phyloP scores from a whole-genome alignment of 2,113 vertebrate genomes.

The Gopherus evgoodei region DNA sequence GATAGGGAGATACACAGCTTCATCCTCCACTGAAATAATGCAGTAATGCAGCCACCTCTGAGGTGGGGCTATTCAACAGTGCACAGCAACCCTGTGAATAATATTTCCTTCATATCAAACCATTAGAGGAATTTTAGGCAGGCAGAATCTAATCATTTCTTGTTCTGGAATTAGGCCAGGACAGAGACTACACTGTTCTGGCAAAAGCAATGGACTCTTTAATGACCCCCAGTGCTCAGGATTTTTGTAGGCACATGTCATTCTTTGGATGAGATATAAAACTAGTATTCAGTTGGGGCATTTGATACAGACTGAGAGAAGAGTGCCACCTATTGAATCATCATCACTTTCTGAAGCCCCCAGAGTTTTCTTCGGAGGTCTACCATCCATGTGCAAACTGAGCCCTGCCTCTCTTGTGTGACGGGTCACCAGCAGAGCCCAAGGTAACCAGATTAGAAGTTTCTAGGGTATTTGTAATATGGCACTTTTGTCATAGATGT shows the following conservation, averaged over 20 bases:
- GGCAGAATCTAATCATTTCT: background rate
- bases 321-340: background rate
- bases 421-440: background rate
- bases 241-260: background rate
- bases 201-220: background rate
- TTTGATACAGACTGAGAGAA: background rate
- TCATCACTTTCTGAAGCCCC: background rate
- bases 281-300: background rate
- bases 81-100: background rate
- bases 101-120: background rate
- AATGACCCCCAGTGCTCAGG: background rate
- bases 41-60: background rate
- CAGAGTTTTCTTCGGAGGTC: background rate
- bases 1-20: background rate
- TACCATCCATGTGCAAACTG: background rate
- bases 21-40: background rate
- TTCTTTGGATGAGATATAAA: too few species aligned
- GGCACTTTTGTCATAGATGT: background rate
- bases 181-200: background rate
- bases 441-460: background rate
- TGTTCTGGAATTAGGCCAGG: background rate
- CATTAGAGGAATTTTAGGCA: background rate
- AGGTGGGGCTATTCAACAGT: background rate
- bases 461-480: background rate
- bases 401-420: background rate